A percentile compares a stretch with the other conserved stretches of the same genome.
Conservation (phyloP, 1,140 invertebrate genomes). For the Rhopalosiphum maidis region DNA sequence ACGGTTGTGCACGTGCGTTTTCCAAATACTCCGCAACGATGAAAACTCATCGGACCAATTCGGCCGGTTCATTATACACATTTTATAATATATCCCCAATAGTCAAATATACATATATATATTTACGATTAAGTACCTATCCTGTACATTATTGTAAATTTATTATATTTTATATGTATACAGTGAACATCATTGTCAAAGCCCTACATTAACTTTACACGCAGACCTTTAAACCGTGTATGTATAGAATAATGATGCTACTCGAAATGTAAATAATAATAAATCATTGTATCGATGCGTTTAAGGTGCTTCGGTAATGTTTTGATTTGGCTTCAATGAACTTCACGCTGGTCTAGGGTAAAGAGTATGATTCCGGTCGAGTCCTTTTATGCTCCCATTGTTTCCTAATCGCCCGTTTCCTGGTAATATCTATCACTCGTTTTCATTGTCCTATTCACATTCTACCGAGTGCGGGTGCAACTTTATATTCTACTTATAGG, state of each 20-base stretch:
- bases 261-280: slow-evolving; percentile 11
- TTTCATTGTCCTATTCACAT: background rate
- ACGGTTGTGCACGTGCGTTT: background rate
- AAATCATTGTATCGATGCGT: background rate
- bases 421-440: slow-evolving; percentile 19
- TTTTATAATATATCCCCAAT: background rate
- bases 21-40: background rate
- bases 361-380: slow-evolving; percentile 47
- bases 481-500: background rate
- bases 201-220: background rate
- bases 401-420: slow-evolving; percentile 47
- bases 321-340: slow-evolving; percentile 33
- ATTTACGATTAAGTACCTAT: too few relatives aligned
- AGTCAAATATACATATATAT: too few relatives aligned
- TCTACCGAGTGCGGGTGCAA: background rate
- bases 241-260: background rate
- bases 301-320: slow-evolving; percentile 24
- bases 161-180: too few relatives aligned
- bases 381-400: slow-evolving; percentile 40
- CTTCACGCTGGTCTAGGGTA: slow-evolving; percentile 27
- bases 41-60: background rate
- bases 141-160: too few relatives aligned
- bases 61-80: background rate
- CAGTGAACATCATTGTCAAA: background rate
- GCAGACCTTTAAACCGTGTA: background rate